Conservation (phyloP, 2,797 vertebrate genomes). For the Molossus molossus region DNA sequence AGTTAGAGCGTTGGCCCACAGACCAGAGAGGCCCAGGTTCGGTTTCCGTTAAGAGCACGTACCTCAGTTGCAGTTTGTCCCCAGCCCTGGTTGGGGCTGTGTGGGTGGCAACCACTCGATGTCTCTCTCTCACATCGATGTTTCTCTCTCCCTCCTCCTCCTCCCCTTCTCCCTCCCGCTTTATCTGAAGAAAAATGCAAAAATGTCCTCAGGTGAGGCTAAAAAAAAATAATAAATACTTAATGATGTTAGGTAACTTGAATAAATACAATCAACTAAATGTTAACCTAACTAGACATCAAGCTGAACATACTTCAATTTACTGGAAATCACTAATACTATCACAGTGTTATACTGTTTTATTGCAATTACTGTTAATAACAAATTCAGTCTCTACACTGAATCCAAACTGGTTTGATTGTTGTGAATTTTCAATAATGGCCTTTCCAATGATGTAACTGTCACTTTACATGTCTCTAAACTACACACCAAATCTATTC, state of each 20-base stretch:
- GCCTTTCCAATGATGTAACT: conserved; percentile 2
- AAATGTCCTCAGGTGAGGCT: too few relatives aligned
- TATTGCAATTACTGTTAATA: conserved; percentile 31
- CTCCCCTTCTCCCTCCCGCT: too few relatives aligned
- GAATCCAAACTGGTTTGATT: not conserved
- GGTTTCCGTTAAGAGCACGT: too few relatives aligned
- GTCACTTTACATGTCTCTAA: conserved; percentile 55
- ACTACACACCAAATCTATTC: conserved; percentile 5
- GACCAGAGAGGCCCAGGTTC: too few relatives aligned
- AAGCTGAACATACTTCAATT: conserved; percentile 55
- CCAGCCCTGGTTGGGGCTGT: too few relatives aligned
- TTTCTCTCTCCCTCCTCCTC: too few relatives aligned
- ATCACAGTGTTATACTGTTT: not conserved
- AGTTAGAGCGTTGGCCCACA: too few relatives aligned
- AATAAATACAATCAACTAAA: conserved; percentile 31
- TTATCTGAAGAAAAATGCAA: too few relatives aligned
- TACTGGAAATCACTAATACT: conserved; percentile 62
- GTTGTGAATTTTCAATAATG: conserved; percentile 42
- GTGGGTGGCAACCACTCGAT: too few relatives aligned
- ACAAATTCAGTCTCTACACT: not conserved
- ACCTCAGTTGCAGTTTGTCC: too few relatives aligned
- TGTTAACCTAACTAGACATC: not conserved
- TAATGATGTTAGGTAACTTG: not conserved
- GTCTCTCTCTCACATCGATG: too few relatives aligned
- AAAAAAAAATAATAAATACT: too few relatives aligned